Base-by-base conservation (phyloP, 2,113 vertebrate species). In the Chelonoidis abingdonii region DNA sequence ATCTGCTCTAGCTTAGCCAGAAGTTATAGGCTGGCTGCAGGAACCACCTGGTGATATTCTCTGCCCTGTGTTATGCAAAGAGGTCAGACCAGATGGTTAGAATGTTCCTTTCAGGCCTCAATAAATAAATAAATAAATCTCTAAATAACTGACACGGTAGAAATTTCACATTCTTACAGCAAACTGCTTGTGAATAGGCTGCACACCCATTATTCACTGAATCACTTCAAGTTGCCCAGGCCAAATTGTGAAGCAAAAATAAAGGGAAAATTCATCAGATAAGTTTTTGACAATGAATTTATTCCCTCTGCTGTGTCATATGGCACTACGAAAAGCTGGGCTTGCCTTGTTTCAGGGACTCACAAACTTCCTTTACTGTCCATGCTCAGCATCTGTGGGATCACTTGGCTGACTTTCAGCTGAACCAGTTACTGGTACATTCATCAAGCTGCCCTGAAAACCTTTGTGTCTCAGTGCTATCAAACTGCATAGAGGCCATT, bases 371-470 rank as follows among this genome's bases (percentile, higher is more conserved):
- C 44, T 84, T 95, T 91, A 17, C 89, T 89, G 89, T 92, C 72
- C 38, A 9, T 38, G 35, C 24, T 5, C 24, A 72, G 13, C 31
- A 4, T 54, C 65, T 87, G 62, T 50, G 19, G 44, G 85, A 95
- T 88, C 1, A 81, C 35, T 22, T 4, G 2, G 31, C 62, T 17
- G 72, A 76, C 62, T 41, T 76, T 24, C 72, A 44, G 69, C 69
- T 17, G 38, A 41, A 75, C n/a, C 69, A 8, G 13, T 5, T 38
- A 41, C 19, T 22, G 69, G 38, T 8, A 41, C 9, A 10, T 22
- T 21, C 69, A n/a, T 49, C 17, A 91, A 92, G 50, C 14, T 54
- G 56, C 12, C 27, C 38, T 93, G 80, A 93, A 91, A 89, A 93
- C 65, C 19, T 38, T 17, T 72, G 65, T 2, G 72, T 44, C 10